A percentile compares a stretch with the other conserved stretches of the same genome.
These are phyloP conservation scores for Prenolepis imparis DNA, from an alignment of 2,888 invertebrate genomes.

Conservation along the genomic window DNA sequence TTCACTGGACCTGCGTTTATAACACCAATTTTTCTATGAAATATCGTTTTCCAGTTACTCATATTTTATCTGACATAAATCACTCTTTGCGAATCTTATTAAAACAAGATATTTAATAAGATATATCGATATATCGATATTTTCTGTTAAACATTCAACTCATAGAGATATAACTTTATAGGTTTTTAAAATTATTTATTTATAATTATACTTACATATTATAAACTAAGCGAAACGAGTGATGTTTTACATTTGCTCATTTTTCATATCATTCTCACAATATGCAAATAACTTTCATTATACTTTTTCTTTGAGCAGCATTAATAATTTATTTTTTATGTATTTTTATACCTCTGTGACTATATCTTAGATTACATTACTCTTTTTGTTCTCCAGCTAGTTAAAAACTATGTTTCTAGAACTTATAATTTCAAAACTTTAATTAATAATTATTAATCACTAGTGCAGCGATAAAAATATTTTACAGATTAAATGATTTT, in stretches of 20 bases:
- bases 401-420: background rate
- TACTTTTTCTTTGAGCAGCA: background rate
- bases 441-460: background rate
- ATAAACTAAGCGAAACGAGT: background rate
- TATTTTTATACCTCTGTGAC: background rate
- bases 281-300: background rate
- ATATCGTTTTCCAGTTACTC: background rate
- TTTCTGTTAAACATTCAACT: background rate
- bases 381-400: background rate
- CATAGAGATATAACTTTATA: background rate
- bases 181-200: background rate
- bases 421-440: background rate
- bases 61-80: background rate
- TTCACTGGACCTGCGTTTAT: conserved; percentile 17
- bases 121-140: background rate
- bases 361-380: background rate
- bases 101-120: background rate
- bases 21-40: conserved; percentile 27
- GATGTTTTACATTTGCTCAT: background rate
- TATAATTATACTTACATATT: background rate
- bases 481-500: background rate
- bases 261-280: background rate
- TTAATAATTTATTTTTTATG: background rate
- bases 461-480: background rate
- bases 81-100: background rate